These are phyloP conservation scores for Atethmia centrago DNA, from an alignment of 2,888 invertebrate species.

Conservation along the genomic window DNA sequence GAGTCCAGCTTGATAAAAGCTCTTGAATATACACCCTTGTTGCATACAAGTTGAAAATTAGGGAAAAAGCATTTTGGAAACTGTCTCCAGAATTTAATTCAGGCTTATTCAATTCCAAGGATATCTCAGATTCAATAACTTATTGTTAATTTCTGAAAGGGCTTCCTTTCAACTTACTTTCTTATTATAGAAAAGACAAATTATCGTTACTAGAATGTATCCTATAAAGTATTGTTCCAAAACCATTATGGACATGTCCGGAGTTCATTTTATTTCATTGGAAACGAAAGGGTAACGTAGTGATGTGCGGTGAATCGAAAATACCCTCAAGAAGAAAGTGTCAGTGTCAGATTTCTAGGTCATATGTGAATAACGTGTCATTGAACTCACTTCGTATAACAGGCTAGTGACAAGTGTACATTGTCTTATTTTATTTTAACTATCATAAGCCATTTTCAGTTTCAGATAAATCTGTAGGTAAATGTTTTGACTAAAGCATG, in stretches of 20 bases:
- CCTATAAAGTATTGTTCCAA: conserved; percentile 8
- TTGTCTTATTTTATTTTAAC: conserved; percentile 43
- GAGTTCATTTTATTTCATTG: conserved; percentile 63
- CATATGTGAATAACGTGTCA: conserved; percentile 86
- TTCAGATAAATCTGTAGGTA: conserved; percentile 6
- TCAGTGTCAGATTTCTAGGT: conserved; percentile 85
- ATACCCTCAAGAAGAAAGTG: conserved; percentile 86
- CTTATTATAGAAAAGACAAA: not conserved
- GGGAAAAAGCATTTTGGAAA: not conserved
- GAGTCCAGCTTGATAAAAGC: not conserved
- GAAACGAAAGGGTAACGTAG: conserved; percentile 73
- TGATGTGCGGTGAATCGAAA: conserved; percentile 82
- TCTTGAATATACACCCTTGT: not conserved
- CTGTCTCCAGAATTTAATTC: not conserved
- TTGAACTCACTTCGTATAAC: conserved; percentile 81
- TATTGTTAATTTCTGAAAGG: not conserved
- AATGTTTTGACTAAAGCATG: not conserved
- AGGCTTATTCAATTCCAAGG: not conserved
- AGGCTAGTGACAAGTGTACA: conserved; percentile 78
- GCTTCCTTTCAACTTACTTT: not conserved
- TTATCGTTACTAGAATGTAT: not conserved
- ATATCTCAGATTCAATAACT: not conserved
- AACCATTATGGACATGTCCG: conserved; percentile 48
- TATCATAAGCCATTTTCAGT: conserved; percentile 39
- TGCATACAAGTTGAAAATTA: not conserved